phyloP scores from a whole-genome alignment of 2,888 invertebrate genomes.

The Limnephilus rhombicus region DNA sequence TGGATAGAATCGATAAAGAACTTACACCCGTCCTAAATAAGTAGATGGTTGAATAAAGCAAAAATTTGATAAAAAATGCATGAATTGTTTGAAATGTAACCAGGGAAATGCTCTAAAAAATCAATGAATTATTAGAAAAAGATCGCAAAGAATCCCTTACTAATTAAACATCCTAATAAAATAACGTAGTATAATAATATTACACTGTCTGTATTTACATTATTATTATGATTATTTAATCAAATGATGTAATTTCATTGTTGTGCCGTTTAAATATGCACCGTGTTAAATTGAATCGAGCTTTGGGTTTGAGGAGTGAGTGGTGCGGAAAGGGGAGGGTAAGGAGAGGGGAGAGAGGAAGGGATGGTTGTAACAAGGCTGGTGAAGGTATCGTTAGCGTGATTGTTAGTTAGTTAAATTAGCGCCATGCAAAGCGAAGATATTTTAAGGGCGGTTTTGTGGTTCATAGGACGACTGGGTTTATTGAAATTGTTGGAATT shows the following conservation, averaged over 20 bases:
- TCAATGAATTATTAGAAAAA: neutral
- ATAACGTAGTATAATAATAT: neutral
- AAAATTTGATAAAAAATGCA: neutral
- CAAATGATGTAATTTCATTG: slow-evolving; percentile 34
- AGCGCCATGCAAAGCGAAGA: slow-evolving; percentile 65
- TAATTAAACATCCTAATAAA: neutral
- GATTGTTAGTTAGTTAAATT: slow-evolving; percentile 80
- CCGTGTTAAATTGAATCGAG: slow-evolving; percentile 57
- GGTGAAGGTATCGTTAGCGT: slow-evolving; percentile 75
- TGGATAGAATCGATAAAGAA: too few relatives aligned
- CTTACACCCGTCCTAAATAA: too few relatives aligned
- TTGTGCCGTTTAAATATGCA: slow-evolving; percentile 56
- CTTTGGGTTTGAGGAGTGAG: slow-evolving; percentile 15
- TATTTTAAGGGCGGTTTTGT: slow-evolving; percentile 27
- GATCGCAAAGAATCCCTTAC: slow-evolving; percentile 25
- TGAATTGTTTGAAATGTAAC: neutral
- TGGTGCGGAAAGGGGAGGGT: neutral
- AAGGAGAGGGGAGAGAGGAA: neutral
- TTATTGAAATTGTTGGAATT: neutral
- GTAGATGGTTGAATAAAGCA: neutral
- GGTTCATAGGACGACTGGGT: neutral
- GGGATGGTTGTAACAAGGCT: slow-evolving; percentile 28
- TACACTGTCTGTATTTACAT: neutral
- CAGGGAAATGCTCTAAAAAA: neutral
- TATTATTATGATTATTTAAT: too few relatives aligned